These are phyloP conservation scores for Diarsia mendica DNA, from an alignment of 2,888 invertebrate species.

Conservation along the genomic window DNA sequence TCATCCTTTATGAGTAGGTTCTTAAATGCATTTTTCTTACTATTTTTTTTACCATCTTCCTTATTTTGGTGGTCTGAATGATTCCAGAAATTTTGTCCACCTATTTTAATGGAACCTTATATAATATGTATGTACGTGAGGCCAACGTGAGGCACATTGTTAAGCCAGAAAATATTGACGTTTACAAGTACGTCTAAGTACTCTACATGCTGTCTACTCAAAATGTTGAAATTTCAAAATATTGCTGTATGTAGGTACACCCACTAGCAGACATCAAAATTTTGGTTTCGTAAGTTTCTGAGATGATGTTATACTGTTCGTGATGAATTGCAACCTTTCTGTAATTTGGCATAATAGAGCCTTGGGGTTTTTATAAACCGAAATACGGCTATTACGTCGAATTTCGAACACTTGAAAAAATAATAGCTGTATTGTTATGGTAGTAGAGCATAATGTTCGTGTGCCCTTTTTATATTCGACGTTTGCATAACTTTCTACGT, in stretches of 20 bases:
- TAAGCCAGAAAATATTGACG: conserved; percentile 17
- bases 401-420: conserved; percentile 55
- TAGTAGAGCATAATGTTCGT: conserved; percentile 27
- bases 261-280: conserved; percentile 25
- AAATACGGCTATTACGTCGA: conserved; percentile 54
- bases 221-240: conserved; percentile 28
- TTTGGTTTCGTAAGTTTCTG: conserved; percentile 49
- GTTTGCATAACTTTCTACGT: conserved; percentile 47
- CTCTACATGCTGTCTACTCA: conserved; percentile 14
- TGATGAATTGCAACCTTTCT: conserved; percentile 53
- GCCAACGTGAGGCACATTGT: not conserved
- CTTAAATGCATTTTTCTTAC: too few relatives aligned
- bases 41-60: too few relatives aligned
- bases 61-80: too few relatives aligned
- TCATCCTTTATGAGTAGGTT: too few relatives aligned
- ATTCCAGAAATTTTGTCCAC: too few relatives aligned
- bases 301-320: conserved; percentile 49
- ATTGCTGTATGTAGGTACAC: conserved; percentile 9
- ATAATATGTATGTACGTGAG: not conserved
- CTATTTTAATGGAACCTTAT: too few relatives aligned
- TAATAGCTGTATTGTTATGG: conserved; percentile 52
- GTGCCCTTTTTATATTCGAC: conserved; percentile 48
- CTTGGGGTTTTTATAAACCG: conserved; percentile 62
- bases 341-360: conserved; percentile 62
- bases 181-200: conserved; percentile 11